These are phyloP conservation scores for Pygoscelis antarcticus DNA, from an alignment of 2,113 vertebrate genomes.

Conservation along the genomic window DNA sequence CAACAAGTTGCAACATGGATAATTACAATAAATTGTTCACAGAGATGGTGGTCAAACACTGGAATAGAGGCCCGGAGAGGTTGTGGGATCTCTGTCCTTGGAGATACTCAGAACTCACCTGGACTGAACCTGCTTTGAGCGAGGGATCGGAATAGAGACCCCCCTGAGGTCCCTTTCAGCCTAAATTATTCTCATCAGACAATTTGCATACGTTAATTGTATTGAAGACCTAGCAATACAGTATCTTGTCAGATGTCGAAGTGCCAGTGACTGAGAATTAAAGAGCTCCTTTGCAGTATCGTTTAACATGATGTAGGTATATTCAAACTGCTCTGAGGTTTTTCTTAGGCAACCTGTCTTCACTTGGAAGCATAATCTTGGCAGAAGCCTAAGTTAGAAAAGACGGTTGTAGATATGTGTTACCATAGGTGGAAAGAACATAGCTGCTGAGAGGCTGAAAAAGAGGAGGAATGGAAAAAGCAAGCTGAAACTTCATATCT, in stretches of 20 bases:
- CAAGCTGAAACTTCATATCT: neutral
- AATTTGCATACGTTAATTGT: neutral
- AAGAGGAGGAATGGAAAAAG: neutral
- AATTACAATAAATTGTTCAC: neutral
- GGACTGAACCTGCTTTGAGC: neutral
- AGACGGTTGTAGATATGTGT: neutral
- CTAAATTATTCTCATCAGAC: neutral
- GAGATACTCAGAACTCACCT: neutral
- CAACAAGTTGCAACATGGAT: neutral
- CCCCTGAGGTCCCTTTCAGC: neutral
- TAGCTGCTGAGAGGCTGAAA: neutral
- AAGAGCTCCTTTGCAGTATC: neutral
- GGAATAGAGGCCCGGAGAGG: neutral
- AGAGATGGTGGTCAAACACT: neutral
- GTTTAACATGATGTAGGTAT: neutral
- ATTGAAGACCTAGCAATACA: neutral
- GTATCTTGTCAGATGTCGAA: fast-evolving
- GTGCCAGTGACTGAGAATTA: neutral
- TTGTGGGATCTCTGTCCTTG: neutral
- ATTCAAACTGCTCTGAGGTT: neutral
- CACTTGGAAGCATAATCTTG: neutral
- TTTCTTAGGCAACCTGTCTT: neutral
- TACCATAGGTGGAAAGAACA: neutral
- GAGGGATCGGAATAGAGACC: neutral
- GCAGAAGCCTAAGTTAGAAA: neutral